phyloP scores from a whole-genome alignment of 2,797 vertebrate genomes.

The Parambassis ranga region DNA sequence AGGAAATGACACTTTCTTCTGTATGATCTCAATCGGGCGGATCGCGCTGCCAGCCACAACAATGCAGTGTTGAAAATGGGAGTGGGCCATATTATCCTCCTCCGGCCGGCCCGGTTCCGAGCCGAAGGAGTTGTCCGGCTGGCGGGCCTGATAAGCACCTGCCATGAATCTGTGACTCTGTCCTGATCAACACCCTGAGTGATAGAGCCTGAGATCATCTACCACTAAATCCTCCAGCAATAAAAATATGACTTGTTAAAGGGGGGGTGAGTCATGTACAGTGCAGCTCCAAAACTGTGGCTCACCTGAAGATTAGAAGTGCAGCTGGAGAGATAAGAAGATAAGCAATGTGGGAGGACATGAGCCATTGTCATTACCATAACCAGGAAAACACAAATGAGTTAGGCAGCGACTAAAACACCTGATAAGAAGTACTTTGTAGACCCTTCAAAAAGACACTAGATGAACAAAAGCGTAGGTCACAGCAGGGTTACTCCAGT shows the following conservation, averaged over 20 bases:
- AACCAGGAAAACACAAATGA: not conserved
- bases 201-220: conserved; percentile 30
- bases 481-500: too few species aligned
- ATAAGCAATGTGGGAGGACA: not conserved
- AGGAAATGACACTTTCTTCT: conserved; percentile 85
- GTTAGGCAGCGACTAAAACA: not conserved
- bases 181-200: conserved; percentile 28
- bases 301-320: not conserved
- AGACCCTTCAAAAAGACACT: too few species aligned
- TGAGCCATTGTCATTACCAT: not conserved
- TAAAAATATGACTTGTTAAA: not conserved
- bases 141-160: conserved; percentile 82
- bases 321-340: not conserved
- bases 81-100: conserved; percentile 57
- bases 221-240: not conserved
- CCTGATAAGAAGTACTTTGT: too few species aligned
- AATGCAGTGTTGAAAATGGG: conserved; percentile 86
- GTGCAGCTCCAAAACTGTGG: not conserved
- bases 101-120: conserved; percentile 55
- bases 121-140: conserved; percentile 79
- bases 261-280: conserved; percentile 12
- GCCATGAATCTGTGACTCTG: conserved; percentile 23
- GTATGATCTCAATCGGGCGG: conserved; percentile 81
- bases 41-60: conserved; percentile 80
- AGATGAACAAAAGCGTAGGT: too few species aligned